Evolutionary conservation across 2,797 vertebrate genomes (phyloP), one percentile per base, ranked within the genome.

Genomic region (Enteromius afrohamiltoni): DNA sequence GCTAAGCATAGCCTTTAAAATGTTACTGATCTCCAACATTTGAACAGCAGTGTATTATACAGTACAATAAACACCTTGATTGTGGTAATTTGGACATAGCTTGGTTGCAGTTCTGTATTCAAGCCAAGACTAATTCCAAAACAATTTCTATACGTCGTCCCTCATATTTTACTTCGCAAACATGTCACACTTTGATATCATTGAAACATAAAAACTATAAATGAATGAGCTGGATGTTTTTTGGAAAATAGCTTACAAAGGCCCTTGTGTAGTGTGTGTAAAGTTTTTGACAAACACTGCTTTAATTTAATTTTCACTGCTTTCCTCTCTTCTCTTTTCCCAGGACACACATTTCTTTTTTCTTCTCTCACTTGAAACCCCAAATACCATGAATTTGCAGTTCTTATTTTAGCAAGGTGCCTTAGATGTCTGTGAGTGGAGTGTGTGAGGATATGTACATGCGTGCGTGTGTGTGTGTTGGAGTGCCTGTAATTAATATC

Each of bases 401-500:
- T 83, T 82, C 70, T 82, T 26, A 29, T 60, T 80, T 60, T 47
- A 71, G 79, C 16, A 60, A 58, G 67, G 79, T 60, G n/a, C 74
- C 14, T 58, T 29, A 58, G 74, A 60, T 67, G 64, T 68, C 47
- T 77, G 34, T 64, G 21, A 23, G 51, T 9, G 23, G 23, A 76
- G n/a, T 55, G 23, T 51, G 29, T 26, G 42, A 51, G 34, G 58
- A 11, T 51, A 74, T 19, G 4, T 74, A 14, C 26, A 14, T 19
- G 19, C 34, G 49, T 65, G 9, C 10, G 19, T 40, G 3, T 45
- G 31, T 75, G 3, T 14, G 60, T 76, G 69, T 53, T n/a, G 19
- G 29, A 29, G 68, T 42, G 60, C 79, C 58, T 83, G 75, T 83
- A 62, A 62, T 77, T 62, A 81, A 69, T 81, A 58, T 87, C 84